Base-by-base conservation (phyloP, 2,797 vertebrate genomes). In the Nyctalus aviator region DNA sequence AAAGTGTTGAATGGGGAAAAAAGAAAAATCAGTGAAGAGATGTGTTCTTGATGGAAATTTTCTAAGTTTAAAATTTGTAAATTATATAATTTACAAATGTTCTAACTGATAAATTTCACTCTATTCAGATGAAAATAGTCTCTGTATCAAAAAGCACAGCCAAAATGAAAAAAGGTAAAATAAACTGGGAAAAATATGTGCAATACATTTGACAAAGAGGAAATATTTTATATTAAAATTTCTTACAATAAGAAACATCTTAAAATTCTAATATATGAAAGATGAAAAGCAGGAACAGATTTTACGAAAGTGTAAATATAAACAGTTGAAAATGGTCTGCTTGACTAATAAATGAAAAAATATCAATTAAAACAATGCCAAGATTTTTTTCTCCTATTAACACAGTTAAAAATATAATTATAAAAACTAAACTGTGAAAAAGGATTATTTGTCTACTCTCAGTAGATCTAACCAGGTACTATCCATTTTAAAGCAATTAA, bases 111-210 rank as follows among this genome's bases (percentile, higher is more conserved):
- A 88, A 55, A 73, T 85, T 48, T 64, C 6, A 91, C 8, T 83
- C 44, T 37, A 46, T 83, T 89, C 72, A 96, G 78, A 84, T 92
- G 59, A 84, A 84, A 78, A 68, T 88, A 64, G 37, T 79, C 32
- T 87, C 35, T 71, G 23, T n/a, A 85, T 69, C 44, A 57, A 86
- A 77, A 93, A 88, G 7, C 21, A 44, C 32, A 73, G 59, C 17
- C 17, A 71, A 94, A 96, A 64, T 78, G 66, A 79, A 64, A 86
- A 86, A 79, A 17, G 53, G 72, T 68, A 41, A 86, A 83, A 57
- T 78, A 88, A 88, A 88, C 8, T 69, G 44, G 41, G 23, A 53
- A 73, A 94, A 44, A 64, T 62, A 79, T 44, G 10, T 91, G 21
- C n/a, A 87, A 35, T 64, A 76, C 78, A 57, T 72, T 50, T 89